Conservation (phyloP, 2,797 vertebrate genomes). For the Xyrichtys novacula region DNA sequence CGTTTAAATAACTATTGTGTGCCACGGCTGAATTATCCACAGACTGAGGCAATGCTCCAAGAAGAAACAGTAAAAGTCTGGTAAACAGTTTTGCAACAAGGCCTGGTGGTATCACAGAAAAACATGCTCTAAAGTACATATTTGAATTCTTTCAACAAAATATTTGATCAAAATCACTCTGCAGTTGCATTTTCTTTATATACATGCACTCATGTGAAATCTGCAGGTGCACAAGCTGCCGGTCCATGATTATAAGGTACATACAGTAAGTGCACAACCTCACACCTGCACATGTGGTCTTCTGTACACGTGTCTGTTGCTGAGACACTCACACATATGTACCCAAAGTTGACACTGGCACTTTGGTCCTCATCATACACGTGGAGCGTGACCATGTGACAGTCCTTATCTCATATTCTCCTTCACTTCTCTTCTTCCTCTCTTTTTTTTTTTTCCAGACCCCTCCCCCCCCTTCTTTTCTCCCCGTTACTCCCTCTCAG, state of each 20-base stretch:
- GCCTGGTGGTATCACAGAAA: too few relatives aligned
- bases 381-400: conserved; percentile 30
- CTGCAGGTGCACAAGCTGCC: too few relatives aligned
- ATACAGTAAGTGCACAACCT: background rate
- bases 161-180: too few relatives aligned
- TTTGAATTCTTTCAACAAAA: too few relatives aligned
- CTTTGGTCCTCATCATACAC: conserved; percentile 18
- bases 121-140: too few relatives aligned
- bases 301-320: background rate
- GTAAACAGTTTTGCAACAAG: too few relatives aligned
- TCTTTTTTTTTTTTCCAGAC: background rate
- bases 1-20: too few relatives aligned
- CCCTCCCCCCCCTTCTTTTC: background rate
- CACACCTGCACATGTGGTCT: background rate
- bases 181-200: too few relatives aligned
- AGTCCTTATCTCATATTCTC: conserved; percentile 9
- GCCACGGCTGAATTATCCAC: too few relatives aligned
- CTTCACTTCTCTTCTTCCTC: background rate
- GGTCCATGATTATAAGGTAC: background rate
- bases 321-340: conserved; percentile 24
- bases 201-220: too few relatives aligned
- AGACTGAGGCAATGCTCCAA: too few relatives aligned
- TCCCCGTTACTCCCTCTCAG: background rate
- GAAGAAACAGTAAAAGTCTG: too few relatives aligned
- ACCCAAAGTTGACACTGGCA: background rate